phyloP scores from a whole-genome alignment of 2,888 invertebrate genomes.

The Leptopilina syphax region DNA sequence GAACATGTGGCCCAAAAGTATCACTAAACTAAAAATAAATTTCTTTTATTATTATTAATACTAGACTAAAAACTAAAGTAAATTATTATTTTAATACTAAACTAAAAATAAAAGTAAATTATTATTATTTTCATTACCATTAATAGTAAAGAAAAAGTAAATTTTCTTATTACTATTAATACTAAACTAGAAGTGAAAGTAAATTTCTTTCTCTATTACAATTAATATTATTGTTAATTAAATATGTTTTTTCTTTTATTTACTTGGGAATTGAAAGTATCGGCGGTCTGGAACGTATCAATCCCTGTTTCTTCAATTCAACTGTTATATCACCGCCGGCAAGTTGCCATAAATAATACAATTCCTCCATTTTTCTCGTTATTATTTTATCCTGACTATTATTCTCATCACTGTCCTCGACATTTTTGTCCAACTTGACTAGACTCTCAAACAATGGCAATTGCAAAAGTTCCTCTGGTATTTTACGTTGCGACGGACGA shows the following conservation, averaged over 20 bases:
- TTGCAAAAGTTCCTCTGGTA: conserved; percentile 81
- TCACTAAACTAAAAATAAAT: conserved; percentile 82
- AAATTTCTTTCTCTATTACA: too few relatives aligned
- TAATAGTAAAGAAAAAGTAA: too few relatives aligned
- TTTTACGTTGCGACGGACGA: conserved; percentile 81
- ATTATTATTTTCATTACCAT: too few relatives aligned
- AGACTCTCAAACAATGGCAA: conserved; percentile 78
- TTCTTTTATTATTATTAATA: too few relatives aligned
- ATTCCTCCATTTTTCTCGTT: conserved; percentile 83
- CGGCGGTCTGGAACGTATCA: conserved; percentile 91
- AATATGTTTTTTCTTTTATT: background rate
- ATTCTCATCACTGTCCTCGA: conserved; percentile 71
- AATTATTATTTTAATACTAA: too few relatives aligned
- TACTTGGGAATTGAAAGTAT: conserved; percentile 88
- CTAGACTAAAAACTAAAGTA: too few relatives aligned
- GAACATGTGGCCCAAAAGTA: conserved; percentile 89
- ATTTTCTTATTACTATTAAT: too few relatives aligned
- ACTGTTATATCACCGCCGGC: conserved; percentile 96
- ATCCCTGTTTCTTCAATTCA: conserved; percentile 92
- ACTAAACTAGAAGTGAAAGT: too few relatives aligned
- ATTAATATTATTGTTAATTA: too few relatives aligned
- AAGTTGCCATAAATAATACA: conserved; percentile 96
- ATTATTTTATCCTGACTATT: conserved; percentile 76
- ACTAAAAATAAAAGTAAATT: too few relatives aligned
- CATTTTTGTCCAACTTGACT: conserved; percentile 61